Percentiles rank a stretch among this genome's conserved stretches.
Conservation (phyloP, 2,113 vertebrate genomes). For the Mesitornis unicolor region DNA sequence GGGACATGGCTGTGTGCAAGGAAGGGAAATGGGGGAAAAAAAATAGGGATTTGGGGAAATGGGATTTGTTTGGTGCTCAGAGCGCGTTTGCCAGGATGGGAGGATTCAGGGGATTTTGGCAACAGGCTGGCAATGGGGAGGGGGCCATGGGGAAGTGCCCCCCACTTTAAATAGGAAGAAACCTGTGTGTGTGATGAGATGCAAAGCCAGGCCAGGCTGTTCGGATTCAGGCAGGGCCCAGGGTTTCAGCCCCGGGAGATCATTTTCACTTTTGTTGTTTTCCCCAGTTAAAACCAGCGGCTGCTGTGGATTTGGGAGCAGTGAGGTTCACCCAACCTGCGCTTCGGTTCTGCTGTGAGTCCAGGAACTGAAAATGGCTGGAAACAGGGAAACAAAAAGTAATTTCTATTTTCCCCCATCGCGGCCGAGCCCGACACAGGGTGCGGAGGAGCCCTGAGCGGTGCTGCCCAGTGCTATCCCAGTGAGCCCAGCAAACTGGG, state of each 20-base stretch:
- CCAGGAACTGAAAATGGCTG: background rate
- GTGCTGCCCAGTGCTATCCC: fast-evolving
- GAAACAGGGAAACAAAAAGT: background rate
- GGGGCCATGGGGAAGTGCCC: background rate
- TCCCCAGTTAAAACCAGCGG: background rate
- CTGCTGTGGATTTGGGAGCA: background rate
- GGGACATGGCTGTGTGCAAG: fast-evolving
- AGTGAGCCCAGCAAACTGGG: fast-evolving
- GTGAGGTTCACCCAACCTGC: background rate
- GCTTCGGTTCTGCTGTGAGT: background rate
- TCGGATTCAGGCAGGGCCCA: background rate
- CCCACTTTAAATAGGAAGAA: fast-evolving
- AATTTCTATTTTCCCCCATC: fast-evolving
- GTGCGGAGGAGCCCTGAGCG: background rate
- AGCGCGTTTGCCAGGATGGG: background rate
- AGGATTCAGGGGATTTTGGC: background rate
- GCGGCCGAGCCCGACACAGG: background rate
- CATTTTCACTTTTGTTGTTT: constrained; percentile 11
- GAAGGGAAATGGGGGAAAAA: background rate
- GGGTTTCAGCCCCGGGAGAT: fast-evolving
- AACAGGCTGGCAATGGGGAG: background rate
- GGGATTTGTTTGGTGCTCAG: background rate
- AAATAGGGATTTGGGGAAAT: background rate
- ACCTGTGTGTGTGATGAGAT: background rate
- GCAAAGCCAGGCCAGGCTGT: background rate